Evolutionary conservation across 2,888 invertebrate genomes (phyloP).

Genomic region (Mesorhabditis sp.): DNA sequence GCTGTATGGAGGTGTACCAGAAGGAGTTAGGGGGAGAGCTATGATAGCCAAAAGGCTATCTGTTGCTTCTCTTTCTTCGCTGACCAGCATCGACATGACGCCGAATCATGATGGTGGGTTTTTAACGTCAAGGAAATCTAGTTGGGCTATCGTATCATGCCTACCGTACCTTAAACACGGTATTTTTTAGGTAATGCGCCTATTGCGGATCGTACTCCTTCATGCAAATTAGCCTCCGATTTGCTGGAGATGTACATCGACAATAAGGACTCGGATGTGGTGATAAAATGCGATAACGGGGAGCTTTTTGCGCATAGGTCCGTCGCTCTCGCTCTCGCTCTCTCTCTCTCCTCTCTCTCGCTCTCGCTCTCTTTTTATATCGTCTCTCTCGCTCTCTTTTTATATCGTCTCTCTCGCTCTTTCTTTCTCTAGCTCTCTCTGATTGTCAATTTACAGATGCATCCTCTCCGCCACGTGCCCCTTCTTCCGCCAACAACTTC

Average conservation of each 20-base stretch:
- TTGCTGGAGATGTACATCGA: constrained; percentile 83
- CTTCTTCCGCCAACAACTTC: constrained; percentile 73
- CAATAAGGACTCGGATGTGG: constrained; percentile 79
- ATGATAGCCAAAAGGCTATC: constrained; percentile 46
- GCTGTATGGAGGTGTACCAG: not conserved
- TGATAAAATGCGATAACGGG: constrained; percentile 78
- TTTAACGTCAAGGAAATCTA: not conserved
- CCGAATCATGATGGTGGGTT: constrained; percentile 20
- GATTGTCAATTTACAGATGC: constrained; percentile 63
- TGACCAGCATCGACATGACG: constrained; percentile 52
- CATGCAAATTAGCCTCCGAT: constrained; percentile 76
- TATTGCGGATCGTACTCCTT: constrained; percentile 54
- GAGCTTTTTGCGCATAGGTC: constrained; percentile 79
- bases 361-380: constrained; percentile 67
- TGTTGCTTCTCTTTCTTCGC: constrained; percentile 49
- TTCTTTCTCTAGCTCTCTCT: not conserved
- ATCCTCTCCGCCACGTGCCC: constrained; percentile 84
- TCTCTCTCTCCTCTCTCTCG: not conserved
- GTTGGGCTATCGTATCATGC: not conserved
- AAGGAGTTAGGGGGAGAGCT: constrained; percentile 26
- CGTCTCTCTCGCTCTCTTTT: constrained; percentile 61
- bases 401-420: not conserved
- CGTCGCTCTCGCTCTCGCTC: constrained; percentile 12
- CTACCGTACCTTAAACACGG: not conserved
- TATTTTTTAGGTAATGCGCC: constrained; percentile 17